Conservation (phyloP, 2,113 vertebrate genomes). For the Chelonoidis abingdonii region DNA sequence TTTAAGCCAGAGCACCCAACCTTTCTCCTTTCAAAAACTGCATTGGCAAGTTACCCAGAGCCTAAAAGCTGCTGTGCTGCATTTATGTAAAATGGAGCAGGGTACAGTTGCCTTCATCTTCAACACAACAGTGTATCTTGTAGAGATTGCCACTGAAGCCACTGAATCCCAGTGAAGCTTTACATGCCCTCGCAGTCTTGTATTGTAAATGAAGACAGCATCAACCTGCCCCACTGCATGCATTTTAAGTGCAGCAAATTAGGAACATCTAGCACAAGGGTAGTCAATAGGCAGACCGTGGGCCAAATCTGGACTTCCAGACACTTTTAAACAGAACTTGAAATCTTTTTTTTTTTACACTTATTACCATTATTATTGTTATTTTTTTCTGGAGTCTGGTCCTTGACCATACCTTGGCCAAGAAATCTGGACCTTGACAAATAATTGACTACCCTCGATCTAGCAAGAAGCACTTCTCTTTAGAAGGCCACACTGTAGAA, state of each 20-base stretch:
- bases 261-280: not conserved
- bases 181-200: not conserved
- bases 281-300: too few relatives aligned
- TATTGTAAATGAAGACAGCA: not conserved
- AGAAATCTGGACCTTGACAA: too few relatives aligned
- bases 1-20: not conserved
- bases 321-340: too few relatives aligned
- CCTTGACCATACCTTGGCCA: too few relatives aligned
- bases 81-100: not conserved
- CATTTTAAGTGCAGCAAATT: not conserved
- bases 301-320: too few relatives aligned
- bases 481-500: not conserved
- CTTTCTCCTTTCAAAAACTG: not conserved
- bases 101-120: not conserved
- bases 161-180: not conserved
- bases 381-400: too few relatives aligned
- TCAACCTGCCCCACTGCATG: accelerated
- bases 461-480: not conserved
- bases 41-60: not conserved
- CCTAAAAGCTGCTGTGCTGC: not conserved
- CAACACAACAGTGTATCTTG: not conserved
- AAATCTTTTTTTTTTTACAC: too few relatives aligned
- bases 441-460: too few relatives aligned
- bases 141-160: not conserved
- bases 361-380: too few relatives aligned